Percentiles rank a stretch among this genome's conserved stretches.
Conservation (phyloP, 2,888 invertebrate genomes). For the Yponomeuta malinellus region DNA sequence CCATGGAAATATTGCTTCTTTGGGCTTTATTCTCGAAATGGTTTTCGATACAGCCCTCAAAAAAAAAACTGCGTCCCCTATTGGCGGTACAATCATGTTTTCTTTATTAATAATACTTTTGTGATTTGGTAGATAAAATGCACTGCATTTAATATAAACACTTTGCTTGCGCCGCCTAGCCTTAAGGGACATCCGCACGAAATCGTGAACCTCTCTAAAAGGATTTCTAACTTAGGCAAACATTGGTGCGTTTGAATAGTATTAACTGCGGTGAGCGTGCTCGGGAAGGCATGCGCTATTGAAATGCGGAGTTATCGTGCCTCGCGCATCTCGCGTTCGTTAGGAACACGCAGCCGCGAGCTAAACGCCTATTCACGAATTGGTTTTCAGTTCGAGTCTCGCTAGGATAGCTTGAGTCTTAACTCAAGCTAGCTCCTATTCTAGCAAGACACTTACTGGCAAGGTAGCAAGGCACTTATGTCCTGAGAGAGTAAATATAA, state of each 20-base stretch:
- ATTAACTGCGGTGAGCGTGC: conserved; percentile 18
- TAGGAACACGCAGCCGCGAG: conserved; percentile 44
- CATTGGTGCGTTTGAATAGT: conserved; percentile 17
- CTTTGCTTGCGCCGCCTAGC: background rate
- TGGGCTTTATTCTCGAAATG: too few relatives aligned
- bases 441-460: too few relatives aligned
- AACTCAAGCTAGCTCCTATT: too few relatives aligned
- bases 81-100: too few relatives aligned
- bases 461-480: too few relatives aligned
- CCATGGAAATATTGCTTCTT: too few relatives aligned
- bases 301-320: conserved; percentile 63
- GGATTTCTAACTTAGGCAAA: background rate
- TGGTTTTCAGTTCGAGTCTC: background rate
- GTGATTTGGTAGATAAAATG: background rate
- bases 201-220: background rate
- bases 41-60: too few relatives aligned
- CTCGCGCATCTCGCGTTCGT: conserved; percentile 63
- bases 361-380: conserved; percentile 2
- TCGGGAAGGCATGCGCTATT: conserved; percentile 32
- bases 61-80: too few relatives aligned
- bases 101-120: background rate
- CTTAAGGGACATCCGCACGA: background rate
- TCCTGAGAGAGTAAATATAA: too few relatives aligned
- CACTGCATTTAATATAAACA: background rate
- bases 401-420: too few relatives aligned